phyloP scores from a whole-genome alignment of 2,888 invertebrate species.

The Nebria brevicollis region DNA sequence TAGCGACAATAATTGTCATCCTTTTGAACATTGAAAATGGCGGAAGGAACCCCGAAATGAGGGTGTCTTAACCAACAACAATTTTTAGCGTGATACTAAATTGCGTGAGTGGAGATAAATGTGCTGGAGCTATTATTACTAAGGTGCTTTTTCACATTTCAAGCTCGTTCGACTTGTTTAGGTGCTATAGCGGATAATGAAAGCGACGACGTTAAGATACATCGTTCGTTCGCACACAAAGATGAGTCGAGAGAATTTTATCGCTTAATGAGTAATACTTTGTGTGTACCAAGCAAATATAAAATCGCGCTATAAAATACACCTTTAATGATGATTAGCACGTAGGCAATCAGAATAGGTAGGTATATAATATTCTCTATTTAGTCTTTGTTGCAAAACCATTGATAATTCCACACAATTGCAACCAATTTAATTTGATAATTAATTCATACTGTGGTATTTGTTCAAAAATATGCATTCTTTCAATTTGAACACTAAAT shows the following conservation, averaged over 20 bases:
- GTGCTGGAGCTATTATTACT: not conserved
- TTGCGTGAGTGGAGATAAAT: not conserved
- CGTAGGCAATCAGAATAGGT: not conserved
- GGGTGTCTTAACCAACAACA: constrained; percentile 1
- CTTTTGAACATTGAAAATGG: not conserved
- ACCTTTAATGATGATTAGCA: not conserved
- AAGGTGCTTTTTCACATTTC: constrained; percentile 1
- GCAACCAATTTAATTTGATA: not conserved
- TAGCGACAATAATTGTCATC: not conserved
- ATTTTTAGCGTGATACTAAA: not conserved
- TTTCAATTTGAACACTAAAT: not conserved
- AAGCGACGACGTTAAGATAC: constrained; percentile 1
- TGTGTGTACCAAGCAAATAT: not conserved
- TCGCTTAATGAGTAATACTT: not conserved
- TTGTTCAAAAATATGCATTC: not conserved
- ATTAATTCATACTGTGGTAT: not conserved
- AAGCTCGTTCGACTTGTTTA: constrained; percentile 1
- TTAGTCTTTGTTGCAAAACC: not conserved
- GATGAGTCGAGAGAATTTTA: not conserved
- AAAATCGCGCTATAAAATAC: not conserved
- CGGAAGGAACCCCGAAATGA: not conserved
- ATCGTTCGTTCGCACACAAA: not conserved
- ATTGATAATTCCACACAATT: not conserved
- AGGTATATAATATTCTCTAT: not conserved
- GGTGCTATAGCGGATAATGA: constrained; percentile 1